Base-by-base conservation (phyloP, 2,888 invertebrate species). In the Orthonychiurus folsomi region DNA sequence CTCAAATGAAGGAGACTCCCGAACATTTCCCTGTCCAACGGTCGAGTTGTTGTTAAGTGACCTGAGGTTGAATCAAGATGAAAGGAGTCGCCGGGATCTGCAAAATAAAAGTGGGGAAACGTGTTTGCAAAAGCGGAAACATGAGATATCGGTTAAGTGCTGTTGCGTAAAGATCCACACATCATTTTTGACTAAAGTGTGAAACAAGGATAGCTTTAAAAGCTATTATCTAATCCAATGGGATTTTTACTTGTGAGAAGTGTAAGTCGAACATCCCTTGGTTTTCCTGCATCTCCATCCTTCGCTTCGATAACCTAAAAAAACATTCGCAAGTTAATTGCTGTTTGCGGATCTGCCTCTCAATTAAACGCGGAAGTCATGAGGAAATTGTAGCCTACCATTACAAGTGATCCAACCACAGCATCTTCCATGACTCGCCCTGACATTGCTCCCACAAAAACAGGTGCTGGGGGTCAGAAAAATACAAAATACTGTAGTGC, bases 51-150 rank as follows among this genome's bases (percentile, higher is more conserved):
- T 73, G 85, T 82, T 56, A 95, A 76, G 75, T 89, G 88, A 1
- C 93, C 94, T 1, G 85, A 86, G 23, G 81, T 80, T 53, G 86
- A 82, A 77, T 93, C 88, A 74, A 94, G 76, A 20, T 87, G 78
- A 76, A 94, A 94, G 75, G 89, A 91, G 74, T 91, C 89, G 78
- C 88, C 82, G 0, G 92, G 92, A 82, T 93, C 92, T 91, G 76
- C 12, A 76, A 77, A 58, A 61, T 3, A 56, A 56, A 56, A 55
- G 5, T 5, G 21, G 5, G 52, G 9, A 52, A 52, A 52, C 12
- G n/a, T 3, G 15, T 3, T 3, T 25, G 25, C n/a, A 9, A 37
- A 37, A 15, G 15, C 5, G 37, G 15, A 37, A 15, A 37, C 15
- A 9, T 37, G 15, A 37, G 37, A 15, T 37, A 9, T 37, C 37